Evolutionary conservation across 2,113 vertebrate species (phyloP).

Genomic region (Prolemur simus): DNA sequence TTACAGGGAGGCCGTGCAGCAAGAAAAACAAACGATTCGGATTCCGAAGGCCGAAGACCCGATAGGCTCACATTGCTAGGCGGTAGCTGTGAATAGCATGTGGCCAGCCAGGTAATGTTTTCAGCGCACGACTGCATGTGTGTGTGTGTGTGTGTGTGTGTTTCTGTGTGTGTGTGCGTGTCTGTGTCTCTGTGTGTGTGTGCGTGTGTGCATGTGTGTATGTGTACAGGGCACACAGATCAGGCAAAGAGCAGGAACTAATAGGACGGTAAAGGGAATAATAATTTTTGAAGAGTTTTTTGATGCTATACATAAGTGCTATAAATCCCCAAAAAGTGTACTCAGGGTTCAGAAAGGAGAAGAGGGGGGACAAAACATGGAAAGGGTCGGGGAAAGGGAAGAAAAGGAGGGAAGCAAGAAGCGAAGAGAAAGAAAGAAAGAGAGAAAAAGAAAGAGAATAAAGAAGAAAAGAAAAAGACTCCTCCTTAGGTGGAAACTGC

Average conservation of each 20-base stretch:
- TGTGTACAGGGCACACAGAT: background rate
- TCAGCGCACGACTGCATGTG: background rate
- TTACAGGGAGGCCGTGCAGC: constrained; percentile 31
- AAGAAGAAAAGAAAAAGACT: constrained; percentile 7
- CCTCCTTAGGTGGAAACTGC: constrained; percentile 65
- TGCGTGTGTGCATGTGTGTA: background rate
- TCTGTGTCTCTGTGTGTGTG: background rate
- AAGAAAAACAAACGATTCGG: constrained; percentile 54
- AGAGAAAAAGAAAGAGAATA: background rate
- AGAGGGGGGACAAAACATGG: rapidly evolving
- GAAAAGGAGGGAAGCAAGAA: background rate
- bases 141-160: background rate
- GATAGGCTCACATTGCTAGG: constrained; percentile 63
- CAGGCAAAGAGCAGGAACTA: background rate
- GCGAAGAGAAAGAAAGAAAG: background rate
- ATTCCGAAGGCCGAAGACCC: constrained; percentile 46
- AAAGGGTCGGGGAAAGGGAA: background rate
- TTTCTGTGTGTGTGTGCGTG: too few relatives aligned
- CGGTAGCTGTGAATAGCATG: constrained; percentile 64
- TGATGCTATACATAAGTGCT: constrained; percentile 41
- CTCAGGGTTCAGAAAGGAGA: constrained; percentile 27
- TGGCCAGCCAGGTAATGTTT: constrained; percentile 65
- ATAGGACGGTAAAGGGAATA: background rate
- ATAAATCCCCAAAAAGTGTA: constrained; percentile 67
- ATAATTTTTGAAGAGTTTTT: constrained; percentile 59